These are phyloP conservation scores for Rhysida immarginata DNA, from an alignment of 1,140 invertebrate species.

Conservation along the genomic window DNA sequence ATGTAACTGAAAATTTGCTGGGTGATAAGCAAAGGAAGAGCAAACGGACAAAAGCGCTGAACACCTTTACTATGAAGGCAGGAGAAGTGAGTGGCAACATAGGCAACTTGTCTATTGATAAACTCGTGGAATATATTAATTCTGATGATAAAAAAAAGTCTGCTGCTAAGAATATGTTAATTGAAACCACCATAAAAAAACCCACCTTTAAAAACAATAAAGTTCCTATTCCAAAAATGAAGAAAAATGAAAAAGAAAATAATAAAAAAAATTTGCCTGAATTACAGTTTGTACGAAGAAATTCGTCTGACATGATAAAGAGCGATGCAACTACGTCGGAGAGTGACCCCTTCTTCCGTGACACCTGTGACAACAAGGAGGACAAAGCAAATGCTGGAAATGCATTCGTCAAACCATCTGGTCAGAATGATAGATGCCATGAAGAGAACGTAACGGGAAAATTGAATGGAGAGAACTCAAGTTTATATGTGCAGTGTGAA, in stretches of 20 bases:
- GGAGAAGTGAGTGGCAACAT: background rate
- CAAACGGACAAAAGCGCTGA: background rate
- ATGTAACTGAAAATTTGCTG: too few relatives aligned
- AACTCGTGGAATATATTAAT: slow-evolving; percentile 5
- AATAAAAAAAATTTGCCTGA: slow-evolving; percentile 2
- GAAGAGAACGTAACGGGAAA: background rate
- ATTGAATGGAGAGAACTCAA: background rate
- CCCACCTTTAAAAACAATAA: background rate
- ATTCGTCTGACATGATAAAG: background rate
- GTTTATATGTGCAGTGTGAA: background rate
- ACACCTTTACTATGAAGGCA: background rate
- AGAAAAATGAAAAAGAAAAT: slow-evolving; percentile 5
- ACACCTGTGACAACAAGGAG: too few relatives aligned
- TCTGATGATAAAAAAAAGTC: slow-evolving; percentile 1
- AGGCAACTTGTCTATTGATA: background rate
- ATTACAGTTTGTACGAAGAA: background rate
- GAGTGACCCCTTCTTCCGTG: too few relatives aligned
- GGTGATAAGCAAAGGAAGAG: background rate
- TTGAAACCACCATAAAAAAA: background rate
- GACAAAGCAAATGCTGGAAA: background rate
- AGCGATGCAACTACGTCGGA: background rate
- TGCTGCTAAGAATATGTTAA: background rate
- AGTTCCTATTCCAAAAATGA: background rate
- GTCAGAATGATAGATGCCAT: background rate
- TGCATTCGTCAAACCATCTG: background rate